These are phyloP conservation scores for Andrena marginata DNA, from an alignment of 2,888 invertebrate genomes.

Conservation along the genomic window DNA sequence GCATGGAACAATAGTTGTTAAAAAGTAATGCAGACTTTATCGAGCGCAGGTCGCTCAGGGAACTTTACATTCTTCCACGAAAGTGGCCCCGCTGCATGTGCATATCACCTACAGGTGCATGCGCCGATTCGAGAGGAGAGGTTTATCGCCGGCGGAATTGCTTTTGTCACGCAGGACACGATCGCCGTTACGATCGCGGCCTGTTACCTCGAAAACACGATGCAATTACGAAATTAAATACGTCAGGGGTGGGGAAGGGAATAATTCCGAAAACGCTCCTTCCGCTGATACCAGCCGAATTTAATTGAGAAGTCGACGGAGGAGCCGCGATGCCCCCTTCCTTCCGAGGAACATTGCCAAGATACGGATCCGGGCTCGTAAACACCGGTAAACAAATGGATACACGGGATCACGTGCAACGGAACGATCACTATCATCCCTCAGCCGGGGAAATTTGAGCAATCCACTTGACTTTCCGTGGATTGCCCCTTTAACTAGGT, in stretches of 20 bases:
- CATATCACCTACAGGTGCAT: slow-evolving; percentile 23
- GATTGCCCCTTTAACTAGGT: no score
- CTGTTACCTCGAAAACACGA: slow-evolving; percentile 64
- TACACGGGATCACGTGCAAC: slow-evolving; percentile 19
- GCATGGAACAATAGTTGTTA: slow-evolving; percentile 21
- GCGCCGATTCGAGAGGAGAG: slow-evolving; percentile 20
- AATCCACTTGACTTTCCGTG: slow-evolving; percentile 15
- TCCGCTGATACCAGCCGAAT: background rate
- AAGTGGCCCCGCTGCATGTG: slow-evolving; percentile 10
- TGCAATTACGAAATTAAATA: slow-evolving; percentile 73
- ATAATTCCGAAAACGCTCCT: slow-evolving; percentile 29
- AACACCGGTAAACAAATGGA: slow-evolving; percentile 26
- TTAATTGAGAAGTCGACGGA: slow-evolving; percentile 41
- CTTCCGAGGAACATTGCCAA: slow-evolving; percentile 14
- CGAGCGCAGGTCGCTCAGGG: background rate
- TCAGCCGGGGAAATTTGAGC: slow-evolving; percentile 17
- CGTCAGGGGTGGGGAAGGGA: background rate
- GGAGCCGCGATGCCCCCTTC: slow-evolving; percentile 8
- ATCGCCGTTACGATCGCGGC: slow-evolving; percentile 43
- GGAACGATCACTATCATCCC: slow-evolving; percentile 28
- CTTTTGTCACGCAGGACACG: slow-evolving; percentile 72
- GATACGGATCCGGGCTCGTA: background rate
- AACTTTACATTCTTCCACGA: slow-evolving; percentile 14
- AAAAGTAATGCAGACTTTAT: slow-evolving; percentile 22
- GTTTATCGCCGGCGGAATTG: slow-evolving; percentile 70